Base-by-base conservation (phyloP, 1,140 invertebrate species). In the Ericerus pela region DNA sequence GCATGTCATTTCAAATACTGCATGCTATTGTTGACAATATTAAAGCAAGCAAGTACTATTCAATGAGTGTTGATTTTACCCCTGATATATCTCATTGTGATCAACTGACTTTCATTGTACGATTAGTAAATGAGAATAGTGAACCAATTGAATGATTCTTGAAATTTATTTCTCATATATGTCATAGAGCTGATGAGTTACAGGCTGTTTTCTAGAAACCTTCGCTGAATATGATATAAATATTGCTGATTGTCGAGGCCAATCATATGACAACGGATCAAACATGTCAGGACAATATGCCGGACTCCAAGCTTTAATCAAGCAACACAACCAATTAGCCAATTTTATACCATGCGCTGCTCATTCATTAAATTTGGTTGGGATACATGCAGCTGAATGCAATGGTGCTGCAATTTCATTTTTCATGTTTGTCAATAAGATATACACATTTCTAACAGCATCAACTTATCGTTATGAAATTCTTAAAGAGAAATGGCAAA, bases 1-100 rank as follows among this genome's bases (percentile, higher is more conserved):
- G 63, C 12, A 60, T 65, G 41, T 58, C 51, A 24, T 29, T 51
- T 10, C 58, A 65, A 54, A 58, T 63, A 14, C 5, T 37, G 41
- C 22, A 53, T n/a, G 31, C 52, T 38, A 61, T 64, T 36, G 53
- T 64, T 28, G 33, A 63, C 27, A 61, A 70, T 62, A 47, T 67
- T 28, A 69, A 62, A 58, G 30, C 53, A 53, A 59, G 64, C 20
- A 66, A 66, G 59, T 72, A 72, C 60, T 72, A 63, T 61, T 64
- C 63, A 33, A 61, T 69, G 2, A 33, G 20, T 33, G 24, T 58
- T 20, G 43, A 58, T n/a, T 58, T 43, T 24, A 55, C 53, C 27
- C 53, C 57, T 8, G 57, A 54, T 14, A 36, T 58, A 4, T 16
- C 16, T 1, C 43, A 55, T 37, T n/a, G 43, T 16, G 56, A 60